Base-by-base conservation (phyloP, 2,888 invertebrate species). In the Drosophila sordidapex region DNA sequence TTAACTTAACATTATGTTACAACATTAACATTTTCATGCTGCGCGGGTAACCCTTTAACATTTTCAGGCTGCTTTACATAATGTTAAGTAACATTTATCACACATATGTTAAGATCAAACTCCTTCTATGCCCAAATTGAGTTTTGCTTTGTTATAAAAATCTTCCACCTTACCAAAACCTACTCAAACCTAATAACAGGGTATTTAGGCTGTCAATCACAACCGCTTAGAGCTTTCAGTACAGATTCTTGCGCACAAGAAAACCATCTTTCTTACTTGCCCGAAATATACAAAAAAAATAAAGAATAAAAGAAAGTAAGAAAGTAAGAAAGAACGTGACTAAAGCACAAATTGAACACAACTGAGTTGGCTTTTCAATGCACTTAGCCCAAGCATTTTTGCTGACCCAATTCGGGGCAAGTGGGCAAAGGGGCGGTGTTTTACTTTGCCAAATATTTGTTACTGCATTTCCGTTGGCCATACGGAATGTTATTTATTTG, bases 401-500 rank as follows among this genome's bases (percentile, higher is more conserved):
- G 72, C 4, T 77, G 76, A 76, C 76, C 76, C 40, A 72, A 52
- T 54, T 69, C 6, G n/a, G 36, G 36, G 36, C 38, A 15, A 38
- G 60, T 29, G 51, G 8, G 6, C 15, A 15, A 27, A 27, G 36
- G 36, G 36, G 18, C 35, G 27, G 18, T 0, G 7, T 29, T 54
- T 60, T 21, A 56, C 25, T 43, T 36, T 67, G 49, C 54, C 58
- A 58, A 69, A 65, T 60, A 56, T 51, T 54, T 65, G 46, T 35
- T 49, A 56, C n/a, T 76, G 76, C 66, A 71, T 62, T 65, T 76
- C 51, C 54, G 58, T 52, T 76, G 69, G 70, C 77, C 72, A 67
- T 58, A 10, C 31, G 35, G 35, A 54, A 40, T 56, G 46, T 68
- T 79, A 71, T 75, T 75, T 79, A 79, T 79, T 75, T 71, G 75